Conservation (phyloP, 2,797 vertebrate species). For the Hyperoplus lanceolatus region DNA sequence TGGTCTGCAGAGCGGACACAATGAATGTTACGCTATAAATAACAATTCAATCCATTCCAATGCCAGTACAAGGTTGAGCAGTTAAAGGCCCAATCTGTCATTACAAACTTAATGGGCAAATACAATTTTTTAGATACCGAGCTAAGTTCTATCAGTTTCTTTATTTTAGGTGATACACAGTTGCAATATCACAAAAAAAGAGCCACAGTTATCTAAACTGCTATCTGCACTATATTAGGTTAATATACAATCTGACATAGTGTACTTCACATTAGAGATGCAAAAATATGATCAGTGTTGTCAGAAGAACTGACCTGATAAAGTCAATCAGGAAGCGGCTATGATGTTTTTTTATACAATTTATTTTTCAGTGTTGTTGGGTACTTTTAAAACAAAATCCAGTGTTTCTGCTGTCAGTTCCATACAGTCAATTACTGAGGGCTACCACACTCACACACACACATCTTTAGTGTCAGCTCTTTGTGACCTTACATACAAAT, state of each 20-base stretch:
- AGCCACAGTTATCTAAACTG: not conserved
- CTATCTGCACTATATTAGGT: not conserved
- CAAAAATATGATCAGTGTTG: no score
- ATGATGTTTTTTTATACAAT: not conserved
- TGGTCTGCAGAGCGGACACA: conserved; percentile 35
- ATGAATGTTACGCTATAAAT: conserved; percentile 51
- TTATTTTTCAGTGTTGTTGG: not conserved
- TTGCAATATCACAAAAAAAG: not conserved
- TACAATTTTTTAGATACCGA: conserved; percentile 6
- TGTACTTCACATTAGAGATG: no score
- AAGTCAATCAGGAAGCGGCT: not conserved
- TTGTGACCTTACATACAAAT: not conserved
- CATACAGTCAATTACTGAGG: not conserved
- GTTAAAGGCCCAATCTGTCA: conserved; percentile 39
- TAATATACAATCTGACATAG: not conserved
- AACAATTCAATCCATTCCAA: conserved; percentile 54
- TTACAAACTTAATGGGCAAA: conserved; percentile 13
- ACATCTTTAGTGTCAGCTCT: not conserved
- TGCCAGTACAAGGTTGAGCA: conserved; percentile 58
- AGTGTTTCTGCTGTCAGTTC: not conserved
- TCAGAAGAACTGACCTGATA: not conserved
- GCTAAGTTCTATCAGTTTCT: conserved; percentile 5
- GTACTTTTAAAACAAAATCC: not conserved
- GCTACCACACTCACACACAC: not conserved
- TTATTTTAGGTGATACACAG: conserved; percentile 3